A percentile compares a stretch with the other conserved stretches of the same genome.
phyloP scores from a whole-genome alignment of 2,113 vertebrate species.

The Potamarius usumacintae region DNA sequence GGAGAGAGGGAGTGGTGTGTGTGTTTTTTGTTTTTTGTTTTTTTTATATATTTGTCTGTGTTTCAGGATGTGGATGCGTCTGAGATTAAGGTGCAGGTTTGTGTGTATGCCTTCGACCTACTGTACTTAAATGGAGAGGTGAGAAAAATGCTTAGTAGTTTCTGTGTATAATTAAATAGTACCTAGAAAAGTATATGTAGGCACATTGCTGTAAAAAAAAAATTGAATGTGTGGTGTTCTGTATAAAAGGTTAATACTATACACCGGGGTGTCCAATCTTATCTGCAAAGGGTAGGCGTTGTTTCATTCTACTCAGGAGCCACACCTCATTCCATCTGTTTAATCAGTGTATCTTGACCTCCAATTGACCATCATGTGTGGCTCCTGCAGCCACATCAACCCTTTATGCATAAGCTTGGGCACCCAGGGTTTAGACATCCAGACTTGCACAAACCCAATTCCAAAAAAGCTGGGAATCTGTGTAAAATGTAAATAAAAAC shows the following conservation, averaged over 20 bases:
- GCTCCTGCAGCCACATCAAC: not conserved
- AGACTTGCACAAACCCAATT: not conserved
- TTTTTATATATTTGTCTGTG: not conserved
- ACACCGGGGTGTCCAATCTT: not conserved
- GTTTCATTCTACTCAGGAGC: not conserved
- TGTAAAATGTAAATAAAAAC: too few species aligned
- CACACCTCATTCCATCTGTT: not conserved
- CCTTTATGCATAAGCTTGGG: not conserved
- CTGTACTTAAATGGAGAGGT: conserved; percentile 90
- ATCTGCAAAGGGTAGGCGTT: not conserved
- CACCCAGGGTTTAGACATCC: not conserved
- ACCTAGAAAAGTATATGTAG: not conserved
- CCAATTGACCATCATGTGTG: not conserved
- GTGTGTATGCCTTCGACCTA: conserved; percentile 88
- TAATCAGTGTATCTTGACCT: not conserved
- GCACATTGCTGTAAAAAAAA: not conserved
- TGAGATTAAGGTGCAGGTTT: conserved; percentile 89
- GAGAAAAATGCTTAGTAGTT: conserved; percentile 54
- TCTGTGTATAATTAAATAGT: not conserved
- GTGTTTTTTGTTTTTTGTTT: not conserved
- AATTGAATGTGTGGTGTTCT: not conserved
- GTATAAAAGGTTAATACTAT: not conserved
- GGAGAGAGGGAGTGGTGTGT: conserved; percentile 2
- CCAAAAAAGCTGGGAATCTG: too few species aligned
- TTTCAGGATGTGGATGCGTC: conserved; percentile 84